Evolutionary conservation across 2,797 vertebrate species (phyloP).

Genomic region (Luscinia luscinia): DNA sequence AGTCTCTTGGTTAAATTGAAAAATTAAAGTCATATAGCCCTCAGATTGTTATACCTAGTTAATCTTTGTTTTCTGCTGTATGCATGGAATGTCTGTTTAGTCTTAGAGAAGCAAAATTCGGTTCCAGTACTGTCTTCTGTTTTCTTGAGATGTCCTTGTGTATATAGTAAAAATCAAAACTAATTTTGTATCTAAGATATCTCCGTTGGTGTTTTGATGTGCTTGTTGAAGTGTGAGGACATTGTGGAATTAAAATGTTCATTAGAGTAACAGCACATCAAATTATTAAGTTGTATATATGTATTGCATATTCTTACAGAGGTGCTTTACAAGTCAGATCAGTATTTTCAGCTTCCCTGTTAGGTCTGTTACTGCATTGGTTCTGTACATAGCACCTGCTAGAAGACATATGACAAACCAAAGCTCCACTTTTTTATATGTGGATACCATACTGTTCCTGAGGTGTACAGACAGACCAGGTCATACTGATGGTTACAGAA

Average conservation of each 20-base stretch:
- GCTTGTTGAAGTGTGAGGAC: slow-evolving; percentile 17
- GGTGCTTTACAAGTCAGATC: slow-evolving; percentile 37
- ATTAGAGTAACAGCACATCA: slow-evolving; percentile 30
- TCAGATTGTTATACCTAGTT: not conserved
- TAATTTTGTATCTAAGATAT: not conserved
- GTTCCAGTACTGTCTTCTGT: not conserved
- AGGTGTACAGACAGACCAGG: not conserved
- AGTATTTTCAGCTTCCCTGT: slow-evolving; percentile 20
- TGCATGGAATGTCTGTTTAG: not conserved
- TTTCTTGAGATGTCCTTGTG: slow-evolving; percentile 29
- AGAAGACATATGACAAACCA: not conserved
- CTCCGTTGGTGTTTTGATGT: not conserved
- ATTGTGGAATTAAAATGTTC: slow-evolving; percentile 21
- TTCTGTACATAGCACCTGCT: not conserved
- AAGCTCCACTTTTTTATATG: not conserved
- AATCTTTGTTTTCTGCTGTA: not conserved
- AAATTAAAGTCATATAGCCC: not conserved
- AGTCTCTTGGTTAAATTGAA: not conserved
- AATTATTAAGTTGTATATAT: slow-evolving; percentile 24
- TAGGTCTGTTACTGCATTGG: not conserved
- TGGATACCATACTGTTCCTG: not conserved
- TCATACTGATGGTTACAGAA: not conserved
- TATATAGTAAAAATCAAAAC: slow-evolving; percentile 10
- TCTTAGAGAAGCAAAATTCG: slow-evolving; percentile 4
- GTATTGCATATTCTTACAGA: slow-evolving; percentile 19